These are phyloP conservation scores for Ispidina lecontei DNA, from an alignment of 2,797 vertebrate genomes.

Conservation along the genomic window DNA sequence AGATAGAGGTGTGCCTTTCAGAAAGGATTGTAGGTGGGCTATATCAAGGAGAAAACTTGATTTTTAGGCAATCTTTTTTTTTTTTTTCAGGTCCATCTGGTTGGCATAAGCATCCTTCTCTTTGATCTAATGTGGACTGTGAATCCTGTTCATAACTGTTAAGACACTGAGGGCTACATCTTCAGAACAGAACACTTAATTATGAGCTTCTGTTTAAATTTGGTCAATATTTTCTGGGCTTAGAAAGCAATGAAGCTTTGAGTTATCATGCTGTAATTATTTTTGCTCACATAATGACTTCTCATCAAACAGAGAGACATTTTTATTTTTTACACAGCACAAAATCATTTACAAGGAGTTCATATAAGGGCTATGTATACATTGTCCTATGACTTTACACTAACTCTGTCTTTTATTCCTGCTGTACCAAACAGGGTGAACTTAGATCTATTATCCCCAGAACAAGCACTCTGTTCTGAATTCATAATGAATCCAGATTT, in stretches of 20 bases:
- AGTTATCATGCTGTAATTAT: not conserved
- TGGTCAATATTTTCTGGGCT: not conserved
- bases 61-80: not conserved
- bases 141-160: not conserved
- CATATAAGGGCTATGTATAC: not conserved
- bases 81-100: not conserved
- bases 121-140: not conserved
- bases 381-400: not conserved
- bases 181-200: not conserved
- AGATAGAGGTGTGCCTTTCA: not conserved
- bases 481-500: not conserved
- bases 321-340: not conserved
- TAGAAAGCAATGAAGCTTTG: not conserved
- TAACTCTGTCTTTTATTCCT: not conserved
- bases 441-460: not conserved
- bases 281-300: not conserved
- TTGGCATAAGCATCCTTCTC: not conserved
- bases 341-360: not conserved
- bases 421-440: not conserved
- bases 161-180: not conserved
- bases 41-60: not conserved
- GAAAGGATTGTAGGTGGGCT: not conserved
- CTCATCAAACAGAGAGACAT: not conserved
- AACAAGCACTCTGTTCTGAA: not conserved
- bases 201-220: conserved; percentile 3